A percentile compares a stretch with the other conserved stretches of the same genome.
Evolutionary conservation across 1,140 invertebrate species (phyloP).

Genomic region (Drosophila auraria): DNA sequence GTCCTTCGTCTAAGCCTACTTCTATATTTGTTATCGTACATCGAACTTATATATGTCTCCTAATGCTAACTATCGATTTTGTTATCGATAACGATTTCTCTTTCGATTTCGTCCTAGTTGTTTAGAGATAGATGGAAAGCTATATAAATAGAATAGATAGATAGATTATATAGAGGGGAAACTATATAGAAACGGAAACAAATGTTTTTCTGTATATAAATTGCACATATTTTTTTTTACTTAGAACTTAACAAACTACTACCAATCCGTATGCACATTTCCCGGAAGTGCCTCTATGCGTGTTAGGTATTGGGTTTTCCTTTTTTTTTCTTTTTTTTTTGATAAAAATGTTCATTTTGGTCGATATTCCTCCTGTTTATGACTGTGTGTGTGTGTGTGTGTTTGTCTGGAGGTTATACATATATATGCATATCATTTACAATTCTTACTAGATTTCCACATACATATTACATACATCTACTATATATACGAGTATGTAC

Average conservation of each 20-base stretch:
- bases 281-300: background rate
- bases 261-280: constrained; percentile 44
- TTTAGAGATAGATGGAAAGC: constrained; percentile 35
- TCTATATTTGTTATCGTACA: constrained; percentile 49
- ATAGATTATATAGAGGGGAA: constrained; percentile 7
- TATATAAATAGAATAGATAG: constrained; percentile 28
- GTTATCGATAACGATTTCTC: background rate
- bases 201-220: constrained; percentile 47
- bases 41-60: constrained; percentile 41
- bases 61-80: constrained; percentile 33
- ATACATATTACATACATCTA: constrained; percentile 38
- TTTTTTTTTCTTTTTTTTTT: constrained; percentile 14
- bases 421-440: constrained; percentile 44
- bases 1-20: constrained; percentile 17
- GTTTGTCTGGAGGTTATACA: constrained; percentile 31
- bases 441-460: constrained; percentile 57
- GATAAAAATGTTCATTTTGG: constrained; percentile 53
- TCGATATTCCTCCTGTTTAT: constrained; percentile 30
- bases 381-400: constrained; percentile 23
- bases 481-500: constrained; percentile 15
- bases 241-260: constrained; percentile 46
- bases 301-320: constrained; percentile 5
- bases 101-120: background rate
- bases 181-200: constrained; percentile 27
- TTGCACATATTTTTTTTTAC: constrained; percentile 64